These are phyloP conservation scores for Aspiorhynchus laticeps DNA, from an alignment of 2,113 vertebrate species.

Conservation along the genomic window DNA sequence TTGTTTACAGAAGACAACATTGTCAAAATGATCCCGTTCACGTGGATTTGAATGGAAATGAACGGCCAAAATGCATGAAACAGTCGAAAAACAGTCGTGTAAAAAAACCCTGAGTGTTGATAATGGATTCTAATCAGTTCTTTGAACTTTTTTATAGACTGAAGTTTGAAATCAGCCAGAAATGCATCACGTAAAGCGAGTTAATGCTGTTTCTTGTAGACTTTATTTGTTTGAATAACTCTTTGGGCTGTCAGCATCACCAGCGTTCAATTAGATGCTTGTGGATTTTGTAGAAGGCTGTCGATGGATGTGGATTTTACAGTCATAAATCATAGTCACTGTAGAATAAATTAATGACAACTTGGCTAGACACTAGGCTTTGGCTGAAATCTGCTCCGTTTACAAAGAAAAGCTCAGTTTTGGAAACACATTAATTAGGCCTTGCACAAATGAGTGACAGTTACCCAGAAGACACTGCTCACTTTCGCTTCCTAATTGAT, in stretches of 20 bases:
- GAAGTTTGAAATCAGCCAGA: background rate
- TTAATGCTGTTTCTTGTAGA: background rate
- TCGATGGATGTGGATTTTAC: constrained; percentile 19
- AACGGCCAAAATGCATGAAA: background rate
- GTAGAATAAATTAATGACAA: constrained; percentile 75
- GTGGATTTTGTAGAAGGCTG: constrained; percentile 2
- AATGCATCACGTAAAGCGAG: background rate
- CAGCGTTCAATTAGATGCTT: background rate
- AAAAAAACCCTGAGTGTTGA: background rate
- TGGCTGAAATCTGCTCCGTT: constrained; percentile 73
- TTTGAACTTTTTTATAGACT: background rate
- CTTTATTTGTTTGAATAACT: constrained; percentile 4
- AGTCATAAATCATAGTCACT: constrained; percentile 58
- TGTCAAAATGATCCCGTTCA: no score
- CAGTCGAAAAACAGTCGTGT: background rate
- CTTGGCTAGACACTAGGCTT: constrained; percentile 75
- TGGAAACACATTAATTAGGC: constrained; percentile 77
- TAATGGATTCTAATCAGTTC: background rate
- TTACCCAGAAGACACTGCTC: constrained; percentile 76
- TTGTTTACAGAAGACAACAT: no score
- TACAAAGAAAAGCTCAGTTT: constrained; percentile 73
- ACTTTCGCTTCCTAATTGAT: constrained; percentile 74
- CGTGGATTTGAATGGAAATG: no score
- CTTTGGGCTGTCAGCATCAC: background rate
- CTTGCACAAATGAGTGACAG: constrained; percentile 78